phyloP scores from a whole-genome alignment of 2,113 vertebrate species.

The Megaleporinus macrocephalus region DNA sequence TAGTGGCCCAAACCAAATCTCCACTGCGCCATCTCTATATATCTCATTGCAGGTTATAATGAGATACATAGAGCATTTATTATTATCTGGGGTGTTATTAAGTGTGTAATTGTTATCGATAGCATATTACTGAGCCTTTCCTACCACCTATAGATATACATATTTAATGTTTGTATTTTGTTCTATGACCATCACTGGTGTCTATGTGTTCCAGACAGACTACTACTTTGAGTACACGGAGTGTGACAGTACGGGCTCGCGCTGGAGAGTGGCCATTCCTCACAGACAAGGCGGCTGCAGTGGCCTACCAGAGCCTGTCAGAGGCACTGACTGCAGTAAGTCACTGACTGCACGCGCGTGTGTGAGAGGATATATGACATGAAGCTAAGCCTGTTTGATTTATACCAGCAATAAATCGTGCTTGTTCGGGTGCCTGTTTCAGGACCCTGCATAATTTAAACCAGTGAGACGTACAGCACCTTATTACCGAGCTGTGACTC shows the following conservation, averaged over 20 bases:
- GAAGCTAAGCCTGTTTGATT: conserved; percentile 1
- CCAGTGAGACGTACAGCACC: conserved; percentile 22
- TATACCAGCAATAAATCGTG: not conserved
- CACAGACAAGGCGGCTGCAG: conserved; percentile 82
- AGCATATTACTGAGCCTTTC: not conserved
- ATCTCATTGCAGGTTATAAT: no score
- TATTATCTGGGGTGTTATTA: no score
- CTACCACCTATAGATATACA: not conserved
- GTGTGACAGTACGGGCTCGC: conserved; percentile 93
- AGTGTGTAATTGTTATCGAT: no score
- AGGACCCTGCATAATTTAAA: conserved; percentile 21
- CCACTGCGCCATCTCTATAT: no score
- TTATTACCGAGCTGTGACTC: not conserved
- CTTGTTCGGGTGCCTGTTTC: not conserved
- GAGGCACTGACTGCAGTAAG: conserved; percentile 97
- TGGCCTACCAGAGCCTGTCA: conserved; percentile 92
- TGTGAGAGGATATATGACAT: not conserved
- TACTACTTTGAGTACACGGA: conserved; percentile 99
- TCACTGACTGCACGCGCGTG: conserved; percentile 54
- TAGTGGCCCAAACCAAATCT: no score
- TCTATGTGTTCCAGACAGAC: conserved; percentile 82
- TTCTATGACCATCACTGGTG: not conserved
- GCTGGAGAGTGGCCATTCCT: conserved; percentile 96
- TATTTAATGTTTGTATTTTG: not conserved
- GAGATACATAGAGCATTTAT: no score